phyloP scores from a whole-genome alignment of 2,113 vertebrate species.

The Rattus rattus region DNA sequence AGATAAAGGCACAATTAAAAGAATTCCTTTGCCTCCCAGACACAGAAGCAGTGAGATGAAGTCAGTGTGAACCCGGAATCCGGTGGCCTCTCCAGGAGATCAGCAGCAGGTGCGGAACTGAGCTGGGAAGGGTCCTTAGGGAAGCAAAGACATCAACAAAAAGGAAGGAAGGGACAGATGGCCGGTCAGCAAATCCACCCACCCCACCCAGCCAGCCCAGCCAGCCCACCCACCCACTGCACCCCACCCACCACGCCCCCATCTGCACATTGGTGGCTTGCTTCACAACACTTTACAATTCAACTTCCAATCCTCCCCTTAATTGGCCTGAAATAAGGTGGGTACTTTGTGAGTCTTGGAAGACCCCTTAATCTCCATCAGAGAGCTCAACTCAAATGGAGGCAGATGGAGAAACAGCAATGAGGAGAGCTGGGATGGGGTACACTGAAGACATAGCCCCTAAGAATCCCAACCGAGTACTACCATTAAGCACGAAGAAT shows the following conservation, averaged over 20 bases:
- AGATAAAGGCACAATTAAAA: background rate
- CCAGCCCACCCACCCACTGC: too few relatives aligned
- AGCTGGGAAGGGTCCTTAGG: background rate
- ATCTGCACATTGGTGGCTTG: background rate
- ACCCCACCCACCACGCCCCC: too few relatives aligned
- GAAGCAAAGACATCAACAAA: background rate
- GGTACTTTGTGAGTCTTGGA: background rate
- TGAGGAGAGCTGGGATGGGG: background rate
- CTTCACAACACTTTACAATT: background rate
- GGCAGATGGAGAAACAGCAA: background rate
- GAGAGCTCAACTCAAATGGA: background rate
- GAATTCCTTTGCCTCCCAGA: background rate
- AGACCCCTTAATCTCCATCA: background rate
- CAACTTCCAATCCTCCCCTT: background rate
- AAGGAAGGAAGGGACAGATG: background rate
- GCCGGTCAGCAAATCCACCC: background rate
- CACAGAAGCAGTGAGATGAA: background rate
- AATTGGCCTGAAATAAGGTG: background rate
- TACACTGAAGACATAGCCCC: too few relatives aligned
- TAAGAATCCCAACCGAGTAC: background rate
- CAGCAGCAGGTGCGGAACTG: background rate
- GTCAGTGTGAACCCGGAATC: background rate
- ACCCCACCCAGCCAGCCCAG: too few relatives aligned
- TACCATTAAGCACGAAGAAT: background rate
- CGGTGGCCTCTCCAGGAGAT: background rate